phyloP scores from a whole-genome alignment of 2,888 invertebrate genomes.

The Serrognathus titanus region DNA sequence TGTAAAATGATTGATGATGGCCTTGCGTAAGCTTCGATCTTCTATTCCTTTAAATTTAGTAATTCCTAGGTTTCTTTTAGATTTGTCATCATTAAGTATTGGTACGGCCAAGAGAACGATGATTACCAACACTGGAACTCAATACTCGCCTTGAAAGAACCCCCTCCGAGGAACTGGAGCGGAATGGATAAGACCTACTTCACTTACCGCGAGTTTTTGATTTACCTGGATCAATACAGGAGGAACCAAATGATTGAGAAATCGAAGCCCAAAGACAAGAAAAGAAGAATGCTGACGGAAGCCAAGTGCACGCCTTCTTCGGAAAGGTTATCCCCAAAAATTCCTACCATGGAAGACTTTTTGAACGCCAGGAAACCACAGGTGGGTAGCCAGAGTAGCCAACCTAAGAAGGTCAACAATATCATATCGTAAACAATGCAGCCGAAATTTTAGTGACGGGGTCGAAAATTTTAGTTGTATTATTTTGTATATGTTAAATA shows the following conservation, averaged over 20 bases:
- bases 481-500: not conserved
- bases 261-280: slow-evolving; percentile 38
- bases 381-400: slow-evolving; percentile 37
- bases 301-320: slow-evolving; percentile 7
- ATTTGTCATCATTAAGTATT: slow-evolving; percentile 74
- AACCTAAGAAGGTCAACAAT: slow-evolving; percentile 19
- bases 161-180: slow-evolving; percentile 72
- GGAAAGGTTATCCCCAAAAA: slow-evolving; percentile 36
- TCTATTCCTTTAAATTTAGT: not conserved
- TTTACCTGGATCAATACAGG: slow-evolving; percentile 63
- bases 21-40: slow-evolving; percentile 60
- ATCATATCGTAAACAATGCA: slow-evolving; percentile 13
- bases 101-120: slow-evolving; percentile 69
- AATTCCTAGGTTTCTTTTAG: slow-evolving; percentile 43
- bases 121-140: slow-evolving; percentile 72
- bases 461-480: not conserved
- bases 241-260: slow-evolving; percentile 49
- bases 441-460: not conserved
- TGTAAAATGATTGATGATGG: slow-evolving; percentile 79
- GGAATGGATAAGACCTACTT: slow-evolving; percentile 65
- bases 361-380: slow-evolving; percentile 46
- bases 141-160: slow-evolving; percentile 64
- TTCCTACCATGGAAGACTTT: slow-evolving; percentile 56
- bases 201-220: slow-evolving; percentile 66
- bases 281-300: slow-evolving; percentile 1